phyloP scores from a whole-genome alignment of 2,113 vertebrate species.

The Irena cyanogastra region DNA sequence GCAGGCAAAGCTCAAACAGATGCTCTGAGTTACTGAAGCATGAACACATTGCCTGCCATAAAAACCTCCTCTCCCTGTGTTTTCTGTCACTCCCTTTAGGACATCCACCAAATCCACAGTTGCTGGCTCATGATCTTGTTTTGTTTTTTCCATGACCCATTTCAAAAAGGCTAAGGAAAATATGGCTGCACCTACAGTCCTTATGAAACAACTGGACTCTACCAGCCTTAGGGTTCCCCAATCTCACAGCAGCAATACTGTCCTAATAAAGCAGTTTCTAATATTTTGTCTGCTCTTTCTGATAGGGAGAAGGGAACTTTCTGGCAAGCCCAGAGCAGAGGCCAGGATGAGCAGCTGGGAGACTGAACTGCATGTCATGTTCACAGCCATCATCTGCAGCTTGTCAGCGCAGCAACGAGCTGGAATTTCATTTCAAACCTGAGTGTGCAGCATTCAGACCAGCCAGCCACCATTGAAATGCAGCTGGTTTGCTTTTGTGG shows the following conservation, averaged over 20 bases:
- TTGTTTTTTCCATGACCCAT: neutral
- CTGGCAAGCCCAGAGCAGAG: neutral
- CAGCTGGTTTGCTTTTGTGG: conserved; percentile 5
- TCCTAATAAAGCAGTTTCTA: neutral
- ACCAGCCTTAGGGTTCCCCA: neutral
- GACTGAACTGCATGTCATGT: neutral
- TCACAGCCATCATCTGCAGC: neutral
- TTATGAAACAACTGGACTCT: neutral
- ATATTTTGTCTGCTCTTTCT: neutral
- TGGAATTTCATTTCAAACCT: neutral
- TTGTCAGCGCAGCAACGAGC: neutral
- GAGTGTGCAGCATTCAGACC: neutral
- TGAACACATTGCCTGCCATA: neutral
- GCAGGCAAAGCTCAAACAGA: conserved; percentile 36
- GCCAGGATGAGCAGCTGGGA: neutral
- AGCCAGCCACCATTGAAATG: neutral
- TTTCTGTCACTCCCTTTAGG: conserved; percentile 39
- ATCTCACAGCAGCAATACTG: neutral
- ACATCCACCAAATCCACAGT: neutral
- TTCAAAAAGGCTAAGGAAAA: neutral
- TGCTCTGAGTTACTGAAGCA: conserved; percentile 33
- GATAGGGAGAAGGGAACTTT: neutral
- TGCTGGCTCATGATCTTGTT: neutral
- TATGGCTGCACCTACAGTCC: neutral
- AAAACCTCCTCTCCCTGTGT: neutral